Percentiles rank a stretch among this genome's conserved stretches.
These are phyloP conservation scores for Pollenia labialis DNA, from an alignment of 2,888 invertebrate species.

Conservation along the genomic window DNA sequence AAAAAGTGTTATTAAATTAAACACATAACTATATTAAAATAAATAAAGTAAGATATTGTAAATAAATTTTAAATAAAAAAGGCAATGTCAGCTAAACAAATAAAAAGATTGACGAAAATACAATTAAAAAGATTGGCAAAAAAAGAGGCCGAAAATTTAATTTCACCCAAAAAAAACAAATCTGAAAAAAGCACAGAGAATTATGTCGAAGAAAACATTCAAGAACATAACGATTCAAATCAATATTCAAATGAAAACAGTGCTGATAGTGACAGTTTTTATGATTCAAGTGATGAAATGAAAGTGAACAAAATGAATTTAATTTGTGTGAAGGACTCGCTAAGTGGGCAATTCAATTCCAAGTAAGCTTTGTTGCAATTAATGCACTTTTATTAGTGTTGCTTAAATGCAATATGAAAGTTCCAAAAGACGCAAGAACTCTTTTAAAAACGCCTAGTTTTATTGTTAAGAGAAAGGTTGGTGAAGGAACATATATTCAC, in stretches of 20 bases:
- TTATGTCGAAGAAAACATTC: too few relatives aligned
- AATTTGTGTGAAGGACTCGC: slow-evolving; percentile 51
- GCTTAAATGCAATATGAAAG: slow-evolving; percentile 53
- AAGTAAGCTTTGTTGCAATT: slow-evolving; percentile 31
- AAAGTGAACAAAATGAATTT: slow-evolving; percentile 29
- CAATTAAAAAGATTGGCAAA: slow-evolving; percentile 14
- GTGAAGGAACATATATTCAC: too few relatives aligned
- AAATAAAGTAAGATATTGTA: slow-evolving; percentile 3
- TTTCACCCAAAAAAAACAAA: too few relatives aligned
- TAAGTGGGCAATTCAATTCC: slow-evolving; percentile 48
- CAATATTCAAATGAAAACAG: too few relatives aligned
- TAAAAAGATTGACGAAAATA: not conserved
- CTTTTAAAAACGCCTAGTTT: too few relatives aligned
- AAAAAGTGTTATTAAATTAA: not conserved
- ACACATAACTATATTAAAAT: not conserved
- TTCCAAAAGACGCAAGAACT: too few relatives aligned
- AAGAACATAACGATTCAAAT: too few relatives aligned
- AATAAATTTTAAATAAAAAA: slow-evolving; percentile 9
- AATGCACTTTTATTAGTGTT: slow-evolving; percentile 31
- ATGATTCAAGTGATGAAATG: too few relatives aligned
- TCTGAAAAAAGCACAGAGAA: too few relatives aligned
- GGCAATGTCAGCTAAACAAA: slow-evolving; percentile 18
- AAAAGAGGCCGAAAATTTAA: too few relatives aligned
- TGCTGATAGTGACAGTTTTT: too few relatives aligned
- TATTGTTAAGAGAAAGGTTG: too few relatives aligned